Base-by-base conservation (phyloP, 2,113 vertebrate genomes). In the Perca fluviatilis region DNA sequence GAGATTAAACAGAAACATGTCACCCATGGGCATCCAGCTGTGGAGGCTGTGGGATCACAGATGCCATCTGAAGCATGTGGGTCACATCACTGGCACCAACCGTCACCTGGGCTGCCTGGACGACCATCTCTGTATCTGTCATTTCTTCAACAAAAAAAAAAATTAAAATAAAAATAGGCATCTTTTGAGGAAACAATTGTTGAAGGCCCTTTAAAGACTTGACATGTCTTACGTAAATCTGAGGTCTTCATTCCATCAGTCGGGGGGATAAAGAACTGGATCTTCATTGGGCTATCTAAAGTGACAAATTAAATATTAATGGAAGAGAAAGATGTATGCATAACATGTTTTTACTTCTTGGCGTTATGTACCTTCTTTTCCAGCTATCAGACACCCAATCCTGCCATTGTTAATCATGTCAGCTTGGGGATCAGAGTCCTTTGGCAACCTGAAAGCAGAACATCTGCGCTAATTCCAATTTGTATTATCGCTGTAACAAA, bases 241-340 rank as follows among this genome's bases (percentile, higher is more conserved):
- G 94, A 85, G 47, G 92, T 77, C 77, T 87, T 90, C 58, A 79
- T 79, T 43, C 76, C 60, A 74, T 95, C 92, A 81, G 86, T 91
- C 0, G 93, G 96, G n/a, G 90, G 86, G 62, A 95, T 73, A 63
- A 93, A 96, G 89, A 96, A 97, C 89, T 96, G 95, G 63, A 96
- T 91, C 25, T 58, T 95, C 91, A 95, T 89, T 60, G 94, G 96
- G 6, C 65, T 88, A 82, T 95, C 97, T 97, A 78, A n/a, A 74
- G 74, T 0, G 4, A 25, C 5, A 25, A 33, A 16, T 14, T 18
- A 36, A 85, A 75, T 25, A 13, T 57, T 0, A 72, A 43, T 1
- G 51, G 0, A 69, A 56, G 14, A 66, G 62, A 50, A 46, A 19
- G 15, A 19, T 30, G 3, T 1, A 33, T 36, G 4, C 4, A 53